Evolutionary conservation across 92 coral and sea anemone species (phyloP), one percentile per base, ranked within the genome.

Genomic region (Zoanthus gigantus): DNA sequence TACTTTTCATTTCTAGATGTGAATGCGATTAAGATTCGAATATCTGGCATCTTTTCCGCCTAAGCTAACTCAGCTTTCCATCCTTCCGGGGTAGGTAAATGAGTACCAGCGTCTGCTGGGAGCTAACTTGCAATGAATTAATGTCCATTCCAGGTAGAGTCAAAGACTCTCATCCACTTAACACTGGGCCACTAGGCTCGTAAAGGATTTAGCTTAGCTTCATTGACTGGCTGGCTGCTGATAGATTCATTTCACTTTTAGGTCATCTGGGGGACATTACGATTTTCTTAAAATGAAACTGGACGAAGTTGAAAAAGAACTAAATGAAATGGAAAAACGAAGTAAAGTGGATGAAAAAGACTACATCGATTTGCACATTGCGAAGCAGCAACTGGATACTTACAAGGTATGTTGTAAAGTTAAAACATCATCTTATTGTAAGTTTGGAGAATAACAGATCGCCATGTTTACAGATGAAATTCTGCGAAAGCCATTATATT

Each of bases 321-420:
- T 81, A 74, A 80, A 44, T 80, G 85, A 80, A 47, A 80, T 80
- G 85, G 60, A 66, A 8, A 80, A 80, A 46, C 85, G 75, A 67
- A 80, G 85, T 80, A 80, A 65, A 63, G 74, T 66, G 17, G 85
- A 80, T 17, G 85, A 80, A 1, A 80, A 80, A 30, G 85, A 80
- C 13, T 80, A 80, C 85, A 80, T 80, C 66, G 85, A 80, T 50
- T 63, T 80, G 52, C 58, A 60, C 42, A 80, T 80, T 18, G 85
- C 85, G 16, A 80, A 80, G 42, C 85, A 80, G 48, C 74, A 80
- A 69, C 71, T 80, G 7, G 85, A 80, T 28, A 65, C 74, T 14
- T 80, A 80, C 45, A 44, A 80, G 85, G 85, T 80, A 7, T 57
- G 48, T 32, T 15, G 42, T 61, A 65, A 37, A 6, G 73, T 63